These are phyloP conservation scores for Eurytoma adleriae DNA, from an alignment of 2,888 invertebrate genomes.

Conservation along the genomic window DNA sequence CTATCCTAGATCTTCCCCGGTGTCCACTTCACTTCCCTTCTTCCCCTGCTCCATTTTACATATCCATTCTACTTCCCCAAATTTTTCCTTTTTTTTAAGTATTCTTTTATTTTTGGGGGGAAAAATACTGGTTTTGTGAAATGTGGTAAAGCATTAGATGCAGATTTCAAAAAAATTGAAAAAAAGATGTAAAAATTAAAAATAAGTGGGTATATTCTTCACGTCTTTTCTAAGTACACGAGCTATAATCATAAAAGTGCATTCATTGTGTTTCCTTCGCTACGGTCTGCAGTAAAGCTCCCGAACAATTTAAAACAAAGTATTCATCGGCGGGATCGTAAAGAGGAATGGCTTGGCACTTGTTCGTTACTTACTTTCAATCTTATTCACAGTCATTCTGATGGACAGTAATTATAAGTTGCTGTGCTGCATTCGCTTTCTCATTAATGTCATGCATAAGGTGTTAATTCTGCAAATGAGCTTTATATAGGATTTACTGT, in stretches of 20 bases:
- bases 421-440: not conserved
- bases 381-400: slow-evolving; percentile 3
- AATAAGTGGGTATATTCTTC: too few relatives aligned
- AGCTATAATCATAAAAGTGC: too few relatives aligned
- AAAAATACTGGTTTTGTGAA: too few relatives aligned
- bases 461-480: not conserved
- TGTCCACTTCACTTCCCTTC: not conserved
- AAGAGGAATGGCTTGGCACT: slow-evolving; percentile 4
- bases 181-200: too few relatives aligned
- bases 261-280: not conserved
- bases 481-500: too few relatives aligned
- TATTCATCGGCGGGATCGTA: slow-evolving; percentile 14
- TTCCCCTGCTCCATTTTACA: not conserved
- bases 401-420: not conserved
- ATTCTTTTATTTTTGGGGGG: not conserved
- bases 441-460: not conserved
- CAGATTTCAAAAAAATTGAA: too few relatives aligned
- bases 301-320: slow-evolving; percentile 30
- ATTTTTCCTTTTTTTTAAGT: not conserved
- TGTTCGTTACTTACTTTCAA: not conserved
- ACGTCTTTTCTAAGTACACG: too few relatives aligned
- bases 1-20: not conserved
- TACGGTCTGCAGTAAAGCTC: slow-evolving; percentile 29
- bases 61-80: not conserved
- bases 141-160: too few relatives aligned